Base-by-base conservation (phyloP, 1,140 invertebrate species). In the Hylaeus volcanicus region DNA sequence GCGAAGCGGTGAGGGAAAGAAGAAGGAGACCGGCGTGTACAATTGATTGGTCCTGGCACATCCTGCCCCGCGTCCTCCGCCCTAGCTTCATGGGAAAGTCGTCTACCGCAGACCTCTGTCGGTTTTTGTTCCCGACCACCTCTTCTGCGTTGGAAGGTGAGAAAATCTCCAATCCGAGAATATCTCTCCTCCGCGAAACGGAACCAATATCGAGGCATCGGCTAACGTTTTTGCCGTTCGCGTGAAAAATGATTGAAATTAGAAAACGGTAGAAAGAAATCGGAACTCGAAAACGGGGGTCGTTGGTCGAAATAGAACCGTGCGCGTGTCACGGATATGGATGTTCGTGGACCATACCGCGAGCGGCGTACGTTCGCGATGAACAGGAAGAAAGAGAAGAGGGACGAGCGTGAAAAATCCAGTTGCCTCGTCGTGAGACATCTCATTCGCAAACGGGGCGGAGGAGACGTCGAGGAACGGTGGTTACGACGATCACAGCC, bases 1-100 rank as follows among this genome's bases (percentile, higher is more conserved):
- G 69, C 56, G 68, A 74, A 74, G 12, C 14, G 64, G 71, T 45
- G 79, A 73, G 87, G 87, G 86, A 88, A 86, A 89, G 74, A 86
- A 82, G 86, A 92, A 90, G 87, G 86, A 91, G 87, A 92, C 89
- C 91, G 89, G 92, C 92, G 92, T 93, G 85, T 85, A 92, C 91
- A 93, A 92, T 93, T 92, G 92, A 93, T 93, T 92, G 92, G 92
- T 93, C 92, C 92, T 93, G 92, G 92, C 87, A 92, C 89, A 91
- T 92, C 91, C 91, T 92, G 89, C 88, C 88, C 88, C 88, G 86
- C 88, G 86, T 90, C 88, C 89, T 90, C 86, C 83, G 55, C 69
- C 80, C 79, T 78, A 76, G 81, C 81, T 91, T 88, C 92, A 93
- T 92, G 92, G 92, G 92, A 93, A 93, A 92, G 90, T 92, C 91